These are phyloP conservation scores for Poecilus cupreus DNA, from an alignment of 2,888 invertebrate genomes.

Conservation along the genomic window DNA sequence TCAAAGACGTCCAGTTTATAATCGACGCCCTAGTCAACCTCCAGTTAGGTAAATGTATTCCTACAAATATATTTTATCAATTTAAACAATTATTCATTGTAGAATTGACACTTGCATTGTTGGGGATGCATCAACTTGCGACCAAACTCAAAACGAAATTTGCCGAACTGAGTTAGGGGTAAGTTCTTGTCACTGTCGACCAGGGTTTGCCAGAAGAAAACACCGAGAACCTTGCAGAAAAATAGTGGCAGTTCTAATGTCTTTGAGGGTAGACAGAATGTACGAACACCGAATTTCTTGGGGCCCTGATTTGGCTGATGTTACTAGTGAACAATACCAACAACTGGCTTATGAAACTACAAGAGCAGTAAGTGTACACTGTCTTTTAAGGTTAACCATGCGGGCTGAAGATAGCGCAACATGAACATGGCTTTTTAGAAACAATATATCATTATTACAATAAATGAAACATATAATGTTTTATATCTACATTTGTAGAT, in stretches of 20 bases:
- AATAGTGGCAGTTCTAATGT: slow-evolving; percentile 86
- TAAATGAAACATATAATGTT: no score
- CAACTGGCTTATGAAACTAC: slow-evolving; percentile 89
- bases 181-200: slow-evolving; percentile 91
- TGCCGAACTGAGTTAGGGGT: slow-evolving; percentile 91
- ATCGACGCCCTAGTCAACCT: slow-evolving; percentile 80
- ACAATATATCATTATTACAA: no score
- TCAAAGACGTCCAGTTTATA: slow-evolving; percentile 75
- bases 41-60: slow-evolving; percentile 82
- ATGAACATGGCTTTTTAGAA: no score
- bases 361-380: slow-evolving; percentile 86
- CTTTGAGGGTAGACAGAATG: slow-evolving; percentile 87
- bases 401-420: no score
- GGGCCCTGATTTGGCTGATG: slow-evolving; percentile 84
- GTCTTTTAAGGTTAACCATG: no score
- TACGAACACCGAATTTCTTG: slow-evolving; percentile 88
- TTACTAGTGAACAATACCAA: slow-evolving; percentile 86
- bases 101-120: slow-evolving; percentile 97
- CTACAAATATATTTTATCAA: no score
- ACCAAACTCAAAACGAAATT: slow-evolving; percentile 89
- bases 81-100: no score
- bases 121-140: slow-evolving; percentile 93
- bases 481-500: no score
- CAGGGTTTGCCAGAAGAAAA: slow-evolving; percentile 82
- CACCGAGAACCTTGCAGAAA: slow-evolving; percentile 86